Evolutionary conservation across 2,888 invertebrate species (phyloP).

Genomic region (Agrochola macilenta): DNA sequence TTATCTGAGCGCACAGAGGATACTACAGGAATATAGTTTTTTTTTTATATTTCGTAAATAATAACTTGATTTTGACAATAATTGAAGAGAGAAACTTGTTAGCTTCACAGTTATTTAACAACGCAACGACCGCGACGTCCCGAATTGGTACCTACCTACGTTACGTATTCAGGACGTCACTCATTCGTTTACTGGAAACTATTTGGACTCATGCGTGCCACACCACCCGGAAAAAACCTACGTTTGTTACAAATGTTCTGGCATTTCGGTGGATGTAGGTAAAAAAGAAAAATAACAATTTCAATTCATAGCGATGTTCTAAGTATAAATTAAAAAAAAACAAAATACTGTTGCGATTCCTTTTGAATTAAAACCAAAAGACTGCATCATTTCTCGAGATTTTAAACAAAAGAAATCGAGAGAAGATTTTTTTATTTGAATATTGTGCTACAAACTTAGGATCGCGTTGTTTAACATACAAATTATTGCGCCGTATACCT

Average conservation of each 20-base stretch:
- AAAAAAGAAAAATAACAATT: not conserved
- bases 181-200: too few relatives aligned
- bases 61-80: not conserved
- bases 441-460: not conserved
- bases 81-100: too few relatives aligned
- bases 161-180: too few relatives aligned
- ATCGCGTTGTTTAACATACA: not conserved
- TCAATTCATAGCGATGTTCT: not conserved
- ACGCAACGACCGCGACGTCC: too few relatives aligned
- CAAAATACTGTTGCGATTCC: not conserved
- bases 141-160: too few relatives aligned
- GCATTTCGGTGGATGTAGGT: not conserved
- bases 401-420: too few relatives aligned
- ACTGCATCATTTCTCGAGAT: too few relatives aligned
- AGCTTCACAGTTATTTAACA: too few relatives aligned
- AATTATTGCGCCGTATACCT: not conserved
- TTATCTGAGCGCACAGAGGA: too few relatives aligned
- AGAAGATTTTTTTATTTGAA: not conserved
- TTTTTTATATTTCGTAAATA: not conserved
- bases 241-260: not conserved
- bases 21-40: too few relatives aligned
- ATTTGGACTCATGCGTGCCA: not conserved
- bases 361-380: not conserved
- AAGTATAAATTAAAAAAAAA: not conserved
- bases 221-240: not conserved